These are phyloP conservation scores for Patiria pectinifera DNA, from an alignment of 53 echinoderm and acorn worm species.

Conservation along the genomic window DNA sequence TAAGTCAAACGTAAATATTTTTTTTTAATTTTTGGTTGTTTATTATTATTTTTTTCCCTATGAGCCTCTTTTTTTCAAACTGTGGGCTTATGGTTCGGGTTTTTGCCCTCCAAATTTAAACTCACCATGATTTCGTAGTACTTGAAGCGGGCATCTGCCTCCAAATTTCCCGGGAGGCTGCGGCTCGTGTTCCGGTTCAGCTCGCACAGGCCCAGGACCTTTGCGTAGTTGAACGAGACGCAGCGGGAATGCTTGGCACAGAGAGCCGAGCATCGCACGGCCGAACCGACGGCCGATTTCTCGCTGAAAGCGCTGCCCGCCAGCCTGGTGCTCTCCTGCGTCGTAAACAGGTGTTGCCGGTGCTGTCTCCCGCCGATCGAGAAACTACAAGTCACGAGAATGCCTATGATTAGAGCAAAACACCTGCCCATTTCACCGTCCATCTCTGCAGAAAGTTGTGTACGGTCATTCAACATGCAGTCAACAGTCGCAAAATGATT, in stretches of 20 bases:
- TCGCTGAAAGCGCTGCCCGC: not conserved
- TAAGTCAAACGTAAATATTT: no score
- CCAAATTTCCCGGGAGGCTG: not conserved
- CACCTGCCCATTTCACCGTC: not conserved
- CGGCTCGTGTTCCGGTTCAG: conserved; percentile 8
- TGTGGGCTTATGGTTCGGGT: not conserved
- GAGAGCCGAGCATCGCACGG: conserved; percentile 26
- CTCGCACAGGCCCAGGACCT: not conserved
- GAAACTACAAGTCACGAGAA: not conserved
- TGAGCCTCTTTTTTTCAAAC: no score
- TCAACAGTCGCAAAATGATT: no score
- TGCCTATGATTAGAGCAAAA: not conserved
- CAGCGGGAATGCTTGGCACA: not conserved
- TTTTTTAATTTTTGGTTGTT: no score
- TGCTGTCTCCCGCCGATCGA: not conserved
- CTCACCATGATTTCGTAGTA: conserved; percentile 31
- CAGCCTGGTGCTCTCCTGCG: not conserved
- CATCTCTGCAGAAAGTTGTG: not conserved
- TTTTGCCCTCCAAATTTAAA: not conserved
- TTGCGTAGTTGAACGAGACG: conserved; percentile 36
- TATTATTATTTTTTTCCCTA: not conserved
- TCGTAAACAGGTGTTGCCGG: not conserved
- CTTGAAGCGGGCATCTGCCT: not conserved
- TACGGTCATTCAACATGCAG: no score
- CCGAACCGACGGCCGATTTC: not conserved